These are phyloP conservation scores for Sinosuthora webbiana DNA, from an alignment of 2,113 vertebrate genomes.

Conservation along the genomic window DNA sequence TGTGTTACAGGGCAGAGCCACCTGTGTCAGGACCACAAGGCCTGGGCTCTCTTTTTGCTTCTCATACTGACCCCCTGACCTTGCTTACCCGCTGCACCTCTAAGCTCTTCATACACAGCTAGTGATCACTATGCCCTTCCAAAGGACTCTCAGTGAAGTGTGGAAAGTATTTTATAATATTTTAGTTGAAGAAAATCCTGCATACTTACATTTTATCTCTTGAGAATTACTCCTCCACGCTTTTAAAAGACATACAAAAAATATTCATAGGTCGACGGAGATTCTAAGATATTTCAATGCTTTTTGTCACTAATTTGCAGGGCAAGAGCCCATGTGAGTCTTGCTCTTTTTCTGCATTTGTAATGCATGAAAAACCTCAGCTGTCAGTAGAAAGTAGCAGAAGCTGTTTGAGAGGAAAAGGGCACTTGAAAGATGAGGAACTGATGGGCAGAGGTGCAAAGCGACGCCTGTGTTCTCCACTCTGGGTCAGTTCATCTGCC, in stretches of 20 bases:
- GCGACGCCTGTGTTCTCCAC: fast-evolving
- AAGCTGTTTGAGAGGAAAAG: not conserved
- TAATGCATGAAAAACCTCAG: not conserved
- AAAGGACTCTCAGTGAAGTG: not conserved
- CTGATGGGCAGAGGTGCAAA: not conserved
- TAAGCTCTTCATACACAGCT: not conserved
- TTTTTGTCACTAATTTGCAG: constrained; percentile 14
- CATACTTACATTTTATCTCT: not conserved
- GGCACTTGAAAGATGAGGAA: not conserved
- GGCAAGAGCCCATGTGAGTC: not conserved
- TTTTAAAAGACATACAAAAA: not conserved
- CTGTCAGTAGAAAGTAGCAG: not conserved
- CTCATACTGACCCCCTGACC: not conserved
- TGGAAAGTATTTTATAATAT: not conserved
- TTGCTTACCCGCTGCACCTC: not conserved
- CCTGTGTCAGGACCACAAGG: not conserved
- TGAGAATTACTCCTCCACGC: not conserved
- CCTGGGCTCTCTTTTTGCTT: not conserved
- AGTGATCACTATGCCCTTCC: not conserved
- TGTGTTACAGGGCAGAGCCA: not conserved
- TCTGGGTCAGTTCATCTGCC: not conserved
- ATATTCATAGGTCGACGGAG: not conserved
- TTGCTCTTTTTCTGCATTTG: not conserved
- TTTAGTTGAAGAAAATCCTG: not conserved
- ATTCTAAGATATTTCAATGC: not conserved